phyloP scores from a whole-genome alignment of 2,888 invertebrate genomes.

The Mesorhabditis belari region DNA sequence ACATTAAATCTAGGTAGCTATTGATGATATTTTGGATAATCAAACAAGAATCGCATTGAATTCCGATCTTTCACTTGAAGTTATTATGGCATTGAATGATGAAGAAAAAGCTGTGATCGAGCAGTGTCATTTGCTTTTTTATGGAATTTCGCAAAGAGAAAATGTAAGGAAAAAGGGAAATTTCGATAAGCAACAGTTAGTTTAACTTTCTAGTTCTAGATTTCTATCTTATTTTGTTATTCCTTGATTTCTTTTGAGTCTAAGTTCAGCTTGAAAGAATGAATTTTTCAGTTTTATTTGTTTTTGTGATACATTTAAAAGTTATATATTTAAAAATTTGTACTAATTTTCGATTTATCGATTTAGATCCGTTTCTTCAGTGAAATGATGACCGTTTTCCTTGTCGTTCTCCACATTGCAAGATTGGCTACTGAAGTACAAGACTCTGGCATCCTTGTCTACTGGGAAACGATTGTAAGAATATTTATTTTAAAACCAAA shows the following conservation, averaged over 20 bases:
- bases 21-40: background rate
- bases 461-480: conserved; percentile 33
- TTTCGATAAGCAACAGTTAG: too few relatives aligned
- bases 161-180: conserved; percentile 4
- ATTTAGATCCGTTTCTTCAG: conserved; percentile 25
- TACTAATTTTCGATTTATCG: too few relatives aligned
- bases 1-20: background rate
- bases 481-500: background rate
- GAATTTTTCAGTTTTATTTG: too few relatives aligned
- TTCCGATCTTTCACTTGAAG: background rate
- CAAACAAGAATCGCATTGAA: background rate
- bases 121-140: conserved; percentile 36
- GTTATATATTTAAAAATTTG: background rate
- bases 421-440: conserved; percentile 31
- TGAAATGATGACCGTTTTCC: conserved; percentile 27
- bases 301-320: too few relatives aligned
- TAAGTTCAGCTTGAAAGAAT: too few relatives aligned
- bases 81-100: background rate
- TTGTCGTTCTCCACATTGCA: conserved; percentile 22
- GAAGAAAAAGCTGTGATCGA: conserved; percentile 8
- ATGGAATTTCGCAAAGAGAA: conserved; percentile 13
- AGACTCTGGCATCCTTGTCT: conserved; percentile 29
- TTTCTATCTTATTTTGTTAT: too few relatives aligned
- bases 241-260: too few relatives aligned
- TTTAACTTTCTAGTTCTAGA: too few relatives aligned